Evolutionary conservation across 1,140 invertebrate genomes (phyloP).

Genomic region (Drosophila miranda): DNA sequence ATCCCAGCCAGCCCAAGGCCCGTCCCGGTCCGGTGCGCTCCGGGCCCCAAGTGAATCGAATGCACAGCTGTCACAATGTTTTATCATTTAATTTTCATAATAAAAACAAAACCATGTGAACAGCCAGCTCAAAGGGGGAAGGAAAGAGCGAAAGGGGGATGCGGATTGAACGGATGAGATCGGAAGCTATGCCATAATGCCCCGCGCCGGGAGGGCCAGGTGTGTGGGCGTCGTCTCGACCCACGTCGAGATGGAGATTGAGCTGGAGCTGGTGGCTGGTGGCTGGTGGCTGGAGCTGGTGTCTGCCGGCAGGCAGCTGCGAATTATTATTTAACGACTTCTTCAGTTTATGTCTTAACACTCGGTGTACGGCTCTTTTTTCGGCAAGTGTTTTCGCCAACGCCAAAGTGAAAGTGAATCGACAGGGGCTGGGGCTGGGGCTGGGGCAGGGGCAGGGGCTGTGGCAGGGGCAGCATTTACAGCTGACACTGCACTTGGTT

Average conservation of each 20-base stretch:
- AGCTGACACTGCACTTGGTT: slow-evolving; percentile 68
- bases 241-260: slow-evolving; percentile 8
- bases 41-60: slow-evolving; percentile 20
- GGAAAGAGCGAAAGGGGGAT: too few species aligned
- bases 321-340: slow-evolving; percentile 77
- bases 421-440: slow-evolving; percentile 1
- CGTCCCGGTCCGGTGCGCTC: too few species aligned
- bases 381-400: slow-evolving; percentile 74
- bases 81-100: slow-evolving; percentile 81
- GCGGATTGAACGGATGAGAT: too few species aligned
- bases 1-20: slow-evolving; percentile 55
- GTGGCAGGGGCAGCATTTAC: neutral
- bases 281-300: slow-evolving; percentile 2
- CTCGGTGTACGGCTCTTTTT: slow-evolving; percentile 32
- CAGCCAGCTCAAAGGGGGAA: slow-evolving; percentile 16
- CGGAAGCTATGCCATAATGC: neutral
- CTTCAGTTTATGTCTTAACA: slow-evolving; percentile 54
- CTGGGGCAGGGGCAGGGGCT: too few species aligned
- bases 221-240: slow-evolving; percentile 32
- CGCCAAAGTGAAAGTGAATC: slow-evolving; percentile 73
- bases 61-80: slow-evolving; percentile 78
- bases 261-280: slow-evolving; percentile 1
- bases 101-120: slow-evolving; percentile 76
- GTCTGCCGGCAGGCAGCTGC: slow-evolving; percentile 59
- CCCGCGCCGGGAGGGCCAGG: slow-evolving; percentile 1